Conservation (phyloP, 2,888 invertebrate genomes). For the Leptarthrus brevirostris region DNA sequence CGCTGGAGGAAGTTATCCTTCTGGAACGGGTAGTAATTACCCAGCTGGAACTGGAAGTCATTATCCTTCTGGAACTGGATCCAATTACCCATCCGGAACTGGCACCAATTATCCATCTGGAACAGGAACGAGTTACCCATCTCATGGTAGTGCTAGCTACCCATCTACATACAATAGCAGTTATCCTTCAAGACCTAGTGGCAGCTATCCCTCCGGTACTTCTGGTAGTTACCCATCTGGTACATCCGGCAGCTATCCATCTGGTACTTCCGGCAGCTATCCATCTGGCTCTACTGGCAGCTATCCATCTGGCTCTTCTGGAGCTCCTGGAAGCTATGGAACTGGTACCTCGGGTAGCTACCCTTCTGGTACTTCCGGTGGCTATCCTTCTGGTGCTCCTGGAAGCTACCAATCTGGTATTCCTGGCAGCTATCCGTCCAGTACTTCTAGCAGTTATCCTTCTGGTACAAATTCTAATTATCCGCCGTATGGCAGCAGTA, state of each 20-base stretch:
- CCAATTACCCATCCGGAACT: background rate
- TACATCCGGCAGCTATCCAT: background rate
- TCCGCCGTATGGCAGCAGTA: background rate
- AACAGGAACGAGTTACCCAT: background rate
- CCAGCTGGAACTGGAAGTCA: background rate
- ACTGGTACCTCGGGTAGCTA: background rate
- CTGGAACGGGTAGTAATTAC: background rate
- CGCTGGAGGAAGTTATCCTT: background rate
- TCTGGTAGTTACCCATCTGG: background rate
- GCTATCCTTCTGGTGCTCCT: background rate
- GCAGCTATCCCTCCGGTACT: too few species aligned
- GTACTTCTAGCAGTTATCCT: background rate
- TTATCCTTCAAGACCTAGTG: too few species aligned
- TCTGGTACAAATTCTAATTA: background rate
- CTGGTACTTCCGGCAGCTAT: background rate
- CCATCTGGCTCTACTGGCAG: background rate
- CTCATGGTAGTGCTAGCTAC: background rate
- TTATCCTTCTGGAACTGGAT: background rate
- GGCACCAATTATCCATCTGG: background rate
- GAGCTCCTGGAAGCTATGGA: too few species aligned
- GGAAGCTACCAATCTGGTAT: background rate
- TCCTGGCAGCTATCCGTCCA: too few species aligned
- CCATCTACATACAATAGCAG: background rate
- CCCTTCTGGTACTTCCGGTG: background rate
- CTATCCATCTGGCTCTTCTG: constrained; percentile 8